Evolutionary conservation across 2,888 invertebrate genomes (phyloP), one percentile per base, ranked within the genome.

Genomic region (Dyspetes luteomarginatus): DNA sequence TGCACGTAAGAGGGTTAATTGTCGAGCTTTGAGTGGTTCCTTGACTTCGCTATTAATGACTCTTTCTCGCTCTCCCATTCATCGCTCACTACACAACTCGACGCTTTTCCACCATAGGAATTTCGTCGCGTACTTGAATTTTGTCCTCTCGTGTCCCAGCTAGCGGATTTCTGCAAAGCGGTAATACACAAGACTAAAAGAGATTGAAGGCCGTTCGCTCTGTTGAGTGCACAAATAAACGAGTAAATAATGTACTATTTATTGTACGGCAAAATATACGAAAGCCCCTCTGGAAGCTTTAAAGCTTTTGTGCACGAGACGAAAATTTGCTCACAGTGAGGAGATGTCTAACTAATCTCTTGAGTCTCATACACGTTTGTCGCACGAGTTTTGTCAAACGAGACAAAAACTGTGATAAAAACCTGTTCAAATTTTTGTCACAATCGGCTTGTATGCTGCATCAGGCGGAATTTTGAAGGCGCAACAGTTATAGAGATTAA

Each of bases 401-500:
- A n/a, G n/a, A n/a, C n/a, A n/a, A n/a, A n/a, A n/a, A n/a, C n/a
- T n/a, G n/a, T n/a, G n/a, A n/a, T n/a, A n/a, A n/a, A n/a, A n/a
- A n/a, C n/a, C n/a, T n/a, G n/a, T n/a, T n/a, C n/a, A n/a, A n/a
- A n/a, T n/a, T n/a, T n/a, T n/a, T n/a, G n/a, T n/a, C n/a, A n/a
- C n/a, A n/a, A n/a, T n/a, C n/a, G n/a, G n/a, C n/a, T n/a, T n/a
- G n/a, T n/a, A n/a, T n/a, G n/a, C n/a, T n/a, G n/a, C n/a, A n/a
- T n/a, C n/a, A n/a, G n/a, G n/a, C n/a, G n/a, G n/a, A n/a, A n/a
- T n/a, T n/a, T n/a, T n/a, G n/a, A n/a, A n/a, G n/a, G n/a, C n/a
- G n/a, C n/a, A n/a, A n/a, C 72, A 48, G 78, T 28, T 65, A 72
- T 78, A 65, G 62, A 65, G 67, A 78, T 78, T 73, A 78, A 72